Evolutionary conservation across 2,888 invertebrate genomes (phyloP).

Genomic region (Melanophora roralis): DNA sequence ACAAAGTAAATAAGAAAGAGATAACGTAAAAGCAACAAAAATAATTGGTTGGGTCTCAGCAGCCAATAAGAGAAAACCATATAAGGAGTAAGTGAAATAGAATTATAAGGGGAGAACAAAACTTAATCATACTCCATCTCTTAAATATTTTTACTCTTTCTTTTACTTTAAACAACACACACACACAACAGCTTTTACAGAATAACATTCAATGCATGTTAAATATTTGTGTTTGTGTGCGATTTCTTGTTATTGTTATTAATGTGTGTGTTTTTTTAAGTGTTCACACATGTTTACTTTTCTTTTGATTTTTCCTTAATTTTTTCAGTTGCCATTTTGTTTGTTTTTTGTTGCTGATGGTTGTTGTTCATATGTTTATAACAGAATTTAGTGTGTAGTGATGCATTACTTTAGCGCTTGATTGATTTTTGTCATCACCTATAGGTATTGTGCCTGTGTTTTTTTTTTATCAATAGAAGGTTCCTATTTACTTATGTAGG

Average conservation of each 20-base stretch:
- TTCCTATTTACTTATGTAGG: conserved; percentile 7
- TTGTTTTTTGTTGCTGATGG: conserved; percentile 11
- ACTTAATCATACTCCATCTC: background rate
- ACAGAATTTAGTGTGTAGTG: conserved; percentile 57
- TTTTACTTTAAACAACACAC: background rate
- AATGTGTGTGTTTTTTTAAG: background rate
- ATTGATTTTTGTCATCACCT: conserved; percentile 63
- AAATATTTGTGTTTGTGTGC: background rate
- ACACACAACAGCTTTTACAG: background rate
- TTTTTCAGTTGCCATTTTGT: conserved; percentile 47
- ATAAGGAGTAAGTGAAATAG: conserved; percentile 42
- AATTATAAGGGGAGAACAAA: background rate
- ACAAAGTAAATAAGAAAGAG: conserved; percentile 48
- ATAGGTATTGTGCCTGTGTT: conserved; percentile 10
- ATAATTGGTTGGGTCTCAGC: conserved; percentile 25
- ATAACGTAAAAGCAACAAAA: background rate
- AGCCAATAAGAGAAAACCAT: conserved; percentile 56
- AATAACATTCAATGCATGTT: background rate
- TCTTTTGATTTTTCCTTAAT: conserved; percentile 20
- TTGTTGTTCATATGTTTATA: background rate
- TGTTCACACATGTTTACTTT: background rate
- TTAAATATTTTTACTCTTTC: background rate
- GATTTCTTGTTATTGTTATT: background rate
- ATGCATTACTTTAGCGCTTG: conserved; percentile 63
- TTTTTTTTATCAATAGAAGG: conserved; percentile 5